Base-by-base conservation (phyloP, 2,113 vertebrate species). In the Melanerpes aurifrons region DNA sequence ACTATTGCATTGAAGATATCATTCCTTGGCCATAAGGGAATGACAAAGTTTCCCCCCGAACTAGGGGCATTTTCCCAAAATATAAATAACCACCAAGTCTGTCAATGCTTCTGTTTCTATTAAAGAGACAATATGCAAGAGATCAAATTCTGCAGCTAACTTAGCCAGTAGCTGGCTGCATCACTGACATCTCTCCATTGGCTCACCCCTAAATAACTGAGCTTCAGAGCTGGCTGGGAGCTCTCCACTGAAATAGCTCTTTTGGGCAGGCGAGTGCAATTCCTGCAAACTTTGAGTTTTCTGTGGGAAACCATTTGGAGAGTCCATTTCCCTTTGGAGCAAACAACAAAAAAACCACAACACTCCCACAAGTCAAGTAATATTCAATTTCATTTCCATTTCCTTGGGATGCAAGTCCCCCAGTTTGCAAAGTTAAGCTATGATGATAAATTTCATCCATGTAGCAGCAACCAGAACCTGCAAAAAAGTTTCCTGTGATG, bases 51-150 rank as follows among this genome's bases (percentile, higher is more conserved):
- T 59, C 59, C 63, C 67, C 58, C 37, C 26, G 43, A 63, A 79
- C 6, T 1, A 5, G 69, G 50, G 56, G 59, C 77, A 85, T n/a
- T 84, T 56, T 77, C 69, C 71, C 28, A 32, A 82, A 70, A 56
- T 14, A 31, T 32, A 87, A 96, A 89, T 91, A 91, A 80, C 59
- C 57, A 47, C 31, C 1, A 12, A 15, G 35, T 40, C 48, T 78
- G 13, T 32, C 9, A 2, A 35, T n/a, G 40, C 29, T 9, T 87
- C 92, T 67, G 67, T 45, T 93, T 76, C 93, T 89, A 76, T 85
- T 91, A 85, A 85, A 70, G 50, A 91, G 20, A 92, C 22, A 95
- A 66, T 70, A 91, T 73, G 29, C 14, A 66, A 22, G 71, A 73
- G 78, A 82, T 87, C 63, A 80, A 45, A 45, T 93, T 87, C 78